Conservation (phyloP, 2,888 invertebrate species). For the Nebria brevicollis region DNA sequence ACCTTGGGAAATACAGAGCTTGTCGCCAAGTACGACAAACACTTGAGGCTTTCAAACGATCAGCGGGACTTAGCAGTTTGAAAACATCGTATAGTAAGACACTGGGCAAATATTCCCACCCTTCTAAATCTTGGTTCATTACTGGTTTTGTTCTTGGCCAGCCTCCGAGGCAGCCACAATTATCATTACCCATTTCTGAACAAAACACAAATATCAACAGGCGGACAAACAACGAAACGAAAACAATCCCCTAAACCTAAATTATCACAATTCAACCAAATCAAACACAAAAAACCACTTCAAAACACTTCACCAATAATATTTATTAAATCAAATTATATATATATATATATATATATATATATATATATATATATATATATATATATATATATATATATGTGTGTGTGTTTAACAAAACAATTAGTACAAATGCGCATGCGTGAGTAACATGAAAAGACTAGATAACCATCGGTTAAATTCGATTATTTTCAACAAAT, state of each 20-base stretch:
- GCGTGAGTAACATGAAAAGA: neutral
- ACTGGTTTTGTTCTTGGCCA: constrained; percentile 59
- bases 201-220: constrained; percentile 22
- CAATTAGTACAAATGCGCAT: neutral
- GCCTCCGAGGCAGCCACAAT: constrained; percentile 56
- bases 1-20: constrained; percentile 61
- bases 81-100: constrained; percentile 61
- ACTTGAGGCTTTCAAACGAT: constrained; percentile 60
- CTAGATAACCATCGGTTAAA: neutral
- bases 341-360: too few species aligned
- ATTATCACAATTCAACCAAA: neutral
- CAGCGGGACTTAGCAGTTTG: constrained; percentile 57
- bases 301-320: neutral
- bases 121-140: constrained; percentile 47
- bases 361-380: too few species aligned
- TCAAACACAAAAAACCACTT: neutral
- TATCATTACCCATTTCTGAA: constrained; percentile 59
- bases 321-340: neutral
- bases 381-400: too few species aligned
- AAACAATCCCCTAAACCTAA: too few species aligned
- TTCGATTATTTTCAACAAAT: neutral
- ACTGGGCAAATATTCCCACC: constrained; percentile 61
- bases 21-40: constrained; percentile 62
- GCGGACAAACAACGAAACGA: too few species aligned
- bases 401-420: too few species aligned